A percentile compares a stretch with the other conserved stretches of the same genome.
Evolutionary conservation across 2,797 vertebrate genomes (phyloP).

Genomic region (Onychomys torridus): DNA sequence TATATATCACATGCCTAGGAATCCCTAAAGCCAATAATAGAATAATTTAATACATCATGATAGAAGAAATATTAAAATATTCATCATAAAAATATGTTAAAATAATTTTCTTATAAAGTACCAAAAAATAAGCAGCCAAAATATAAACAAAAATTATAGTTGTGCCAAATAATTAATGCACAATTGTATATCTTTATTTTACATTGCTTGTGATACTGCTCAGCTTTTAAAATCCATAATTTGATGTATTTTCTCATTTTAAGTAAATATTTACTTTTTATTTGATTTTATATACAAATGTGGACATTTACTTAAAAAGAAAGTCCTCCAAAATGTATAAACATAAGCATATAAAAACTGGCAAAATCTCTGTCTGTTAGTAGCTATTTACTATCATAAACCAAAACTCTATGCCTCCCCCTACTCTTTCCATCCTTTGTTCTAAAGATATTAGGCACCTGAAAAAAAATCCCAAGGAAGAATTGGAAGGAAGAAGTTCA

Average conservation of each 20-base stretch:
- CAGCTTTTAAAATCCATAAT: neutral
- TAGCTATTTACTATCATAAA: neutral
- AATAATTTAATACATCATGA: neutral
- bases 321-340: neutral
- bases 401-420: neutral
- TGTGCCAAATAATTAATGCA: neutral
- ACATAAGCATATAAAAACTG: neutral
- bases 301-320: neutral
- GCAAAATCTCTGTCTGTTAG: neutral
- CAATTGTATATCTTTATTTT: neutral
- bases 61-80: neutral
- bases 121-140: neutral
- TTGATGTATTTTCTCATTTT: neutral
- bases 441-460: neutral
- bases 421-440: neutral
- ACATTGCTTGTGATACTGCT: neutral
- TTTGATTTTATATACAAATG: neutral
- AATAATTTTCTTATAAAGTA: neutral
- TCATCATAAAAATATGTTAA: neutral
- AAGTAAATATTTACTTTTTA: constrained; percentile 13
- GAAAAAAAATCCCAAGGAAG: neutral
- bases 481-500: neutral
- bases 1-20: neutral
- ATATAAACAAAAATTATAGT: neutral
- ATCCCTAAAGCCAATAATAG: neutral